Percentiles rank a stretch among this genome's conserved stretches.
phyloP scores from a whole-genome alignment of 92 coral and sea anemone species.

The Epizoanthus illoricatus region DNA sequence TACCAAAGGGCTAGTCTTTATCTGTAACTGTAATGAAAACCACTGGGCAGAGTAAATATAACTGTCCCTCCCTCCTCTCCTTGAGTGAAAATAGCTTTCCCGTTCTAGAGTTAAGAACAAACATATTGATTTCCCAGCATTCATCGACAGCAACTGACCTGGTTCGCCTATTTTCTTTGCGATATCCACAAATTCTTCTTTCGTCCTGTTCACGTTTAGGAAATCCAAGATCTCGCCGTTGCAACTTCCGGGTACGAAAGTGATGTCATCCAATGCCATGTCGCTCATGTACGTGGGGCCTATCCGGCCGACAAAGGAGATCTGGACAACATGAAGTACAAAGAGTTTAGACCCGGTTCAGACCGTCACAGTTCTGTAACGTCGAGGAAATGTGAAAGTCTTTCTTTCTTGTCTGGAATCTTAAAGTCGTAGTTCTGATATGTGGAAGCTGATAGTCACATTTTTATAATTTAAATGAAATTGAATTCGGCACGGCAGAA shows the following conservation, averaged over 20 bases:
- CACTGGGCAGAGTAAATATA: background rate
- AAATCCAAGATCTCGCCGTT: conserved; percentile 54
- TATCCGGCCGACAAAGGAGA: conserved; percentile 65
- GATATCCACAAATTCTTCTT: background rate
- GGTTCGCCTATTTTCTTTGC: conserved; percentile 67
- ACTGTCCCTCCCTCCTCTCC: no score
- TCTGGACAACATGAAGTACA: conserved; percentile 22
- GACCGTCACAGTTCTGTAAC: background rate
- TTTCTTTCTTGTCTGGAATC: no score
- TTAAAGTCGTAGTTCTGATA: no score
- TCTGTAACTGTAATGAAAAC: no score
- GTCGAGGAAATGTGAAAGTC: no score
- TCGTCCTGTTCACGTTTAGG: background rate
- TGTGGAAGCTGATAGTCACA: no score
- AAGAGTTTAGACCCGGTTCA: background rate
- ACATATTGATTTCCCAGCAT: background rate
- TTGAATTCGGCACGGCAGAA: no score
- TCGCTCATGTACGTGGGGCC: conserved; percentile 87
- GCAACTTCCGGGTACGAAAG: conserved; percentile 80
- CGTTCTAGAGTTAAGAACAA: background rate
- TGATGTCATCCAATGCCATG: conserved; percentile 80
- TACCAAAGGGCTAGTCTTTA: no score
- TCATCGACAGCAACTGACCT: conserved; percentile 14
- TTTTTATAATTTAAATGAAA: no score
- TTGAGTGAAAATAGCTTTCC: background rate